These are phyloP conservation scores for Lycaon pictus DNA, from an alignment of 2,113 vertebrate genomes.

Conservation along the genomic window DNA sequence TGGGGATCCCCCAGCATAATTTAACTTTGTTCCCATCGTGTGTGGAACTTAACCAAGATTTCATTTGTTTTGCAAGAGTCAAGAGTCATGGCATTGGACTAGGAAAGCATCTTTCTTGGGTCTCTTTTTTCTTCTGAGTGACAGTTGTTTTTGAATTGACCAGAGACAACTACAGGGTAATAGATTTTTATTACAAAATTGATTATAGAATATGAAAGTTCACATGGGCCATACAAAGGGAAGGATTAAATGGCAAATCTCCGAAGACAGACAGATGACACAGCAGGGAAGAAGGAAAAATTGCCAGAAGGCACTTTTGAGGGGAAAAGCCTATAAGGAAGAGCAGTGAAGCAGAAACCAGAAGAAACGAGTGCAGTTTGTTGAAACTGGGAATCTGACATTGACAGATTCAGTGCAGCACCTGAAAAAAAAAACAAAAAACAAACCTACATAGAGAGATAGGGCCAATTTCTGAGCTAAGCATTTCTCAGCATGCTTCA, in stretches of 20 bases:
- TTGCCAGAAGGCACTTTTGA: slow-evolving; percentile 70
- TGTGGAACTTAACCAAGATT: background rate
- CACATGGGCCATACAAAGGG: slow-evolving; percentile 53
- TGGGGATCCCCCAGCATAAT: background rate
- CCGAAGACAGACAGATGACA: slow-evolving; percentile 63
- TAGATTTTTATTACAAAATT: slow-evolving; percentile 69
- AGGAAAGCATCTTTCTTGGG: slow-evolving; percentile 18
- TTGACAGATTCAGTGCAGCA: background rate
- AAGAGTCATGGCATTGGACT: background rate
- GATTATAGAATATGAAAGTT: slow-evolving; percentile 65
- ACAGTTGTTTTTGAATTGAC: slow-evolving; percentile 66
- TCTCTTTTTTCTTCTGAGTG: slow-evolving; percentile 29
- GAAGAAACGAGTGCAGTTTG: slow-evolving; percentile 62
- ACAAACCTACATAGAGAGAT: background rate
- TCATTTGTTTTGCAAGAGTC: background rate
- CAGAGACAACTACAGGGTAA: slow-evolving; percentile 39
- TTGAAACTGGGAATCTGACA: background rate
- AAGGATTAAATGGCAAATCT: background rate
- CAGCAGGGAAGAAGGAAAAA: slow-evolving; percentile 73
- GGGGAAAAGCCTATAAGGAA: slow-evolving; percentile 70
- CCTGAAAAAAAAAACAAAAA: background rate
- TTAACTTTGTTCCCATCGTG: background rate
- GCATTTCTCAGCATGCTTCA: background rate
- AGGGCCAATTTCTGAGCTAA: background rate
- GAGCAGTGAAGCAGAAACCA: slow-evolving; percentile 71